Evolutionary conservation across 2,797 vertebrate species (phyloP), one percentile per base, ranked within the genome.

Genomic region (Sternotherus odoratus): DNA sequence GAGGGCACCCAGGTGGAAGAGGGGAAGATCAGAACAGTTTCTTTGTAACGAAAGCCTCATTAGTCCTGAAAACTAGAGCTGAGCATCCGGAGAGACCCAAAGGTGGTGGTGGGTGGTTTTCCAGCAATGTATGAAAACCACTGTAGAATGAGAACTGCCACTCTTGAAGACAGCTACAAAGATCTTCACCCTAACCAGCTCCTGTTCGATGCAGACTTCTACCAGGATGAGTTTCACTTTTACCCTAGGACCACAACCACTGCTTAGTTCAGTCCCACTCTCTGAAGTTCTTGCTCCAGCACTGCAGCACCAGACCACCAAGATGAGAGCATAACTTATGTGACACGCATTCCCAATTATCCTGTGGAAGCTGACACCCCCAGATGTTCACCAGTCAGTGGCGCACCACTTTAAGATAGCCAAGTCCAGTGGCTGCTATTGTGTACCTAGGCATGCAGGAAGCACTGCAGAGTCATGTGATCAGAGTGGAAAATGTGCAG

Each of bases 201-300:
- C 3, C 16, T 39, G 17, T 48, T 46, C 48, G 8, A 83, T 39
- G 21, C 30, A n/a, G 74, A 39, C 74, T 91, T 88, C 66, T 91
- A 39, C 49, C 79, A 17, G 54, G 19, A 9, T 49, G 66, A 28
- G 79, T 94, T 94, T 89, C 72, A 36, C 48, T n/a, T 46, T 39
- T 23, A 79, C 77, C 74, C 2, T 39, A 87, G 53, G 82, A 93
- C 54, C 12, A 39, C 3, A 74, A 50, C 1, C 57, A 69, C 19
- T 56, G 77, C 28, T 69, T 36, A 89, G 8, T 5, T 74, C 91
- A 80, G 56, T 57, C 50, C 77, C 0, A 46, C 78, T 17, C 15
- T 85, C 36, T 86, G 74, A 77, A 39, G 26, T n/a, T 9, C 1
- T 0, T 0, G 3, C 77, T 85, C 84, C 92, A 17, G 43, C 6